Conservation (phyloP, 2,113 vertebrate genomes). For the Oreochromis spilurus region DNA sequence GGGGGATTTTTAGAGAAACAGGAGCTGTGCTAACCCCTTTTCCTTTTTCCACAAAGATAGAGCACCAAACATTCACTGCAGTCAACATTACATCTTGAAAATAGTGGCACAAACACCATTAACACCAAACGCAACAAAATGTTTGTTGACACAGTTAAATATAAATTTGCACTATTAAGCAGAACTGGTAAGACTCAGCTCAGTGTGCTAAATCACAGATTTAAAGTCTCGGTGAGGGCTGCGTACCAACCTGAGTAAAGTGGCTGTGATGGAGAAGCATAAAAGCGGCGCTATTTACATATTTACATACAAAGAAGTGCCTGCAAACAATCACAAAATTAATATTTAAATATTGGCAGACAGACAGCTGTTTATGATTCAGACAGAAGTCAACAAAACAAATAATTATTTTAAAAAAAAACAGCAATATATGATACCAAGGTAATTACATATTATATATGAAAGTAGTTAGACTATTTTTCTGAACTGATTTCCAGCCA, state of each 20-base stretch:
- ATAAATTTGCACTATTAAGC: background rate
- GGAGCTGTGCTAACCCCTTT: background rate
- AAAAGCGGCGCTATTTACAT: background rate
- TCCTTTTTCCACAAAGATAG: background rate
- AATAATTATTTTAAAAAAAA: background rate
- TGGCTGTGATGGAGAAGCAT: background rate
- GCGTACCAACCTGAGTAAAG: background rate
- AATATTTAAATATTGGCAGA: background rate
- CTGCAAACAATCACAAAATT: background rate
- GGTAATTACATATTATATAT: background rate
- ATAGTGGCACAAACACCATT: background rate
- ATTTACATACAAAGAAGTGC: background rate
- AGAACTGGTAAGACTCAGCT: background rate
- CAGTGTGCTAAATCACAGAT: background rate
- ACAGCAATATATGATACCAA: background rate
- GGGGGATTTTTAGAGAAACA: slow-evolving; percentile 22
- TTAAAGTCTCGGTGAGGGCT: background rate
- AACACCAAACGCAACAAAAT: background rate
- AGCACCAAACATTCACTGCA: background rate
- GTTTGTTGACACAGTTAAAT: background rate
- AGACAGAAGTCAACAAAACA: background rate
- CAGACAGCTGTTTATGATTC: background rate
- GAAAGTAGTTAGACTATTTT: background rate
- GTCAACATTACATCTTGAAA: background rate
- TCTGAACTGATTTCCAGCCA: background rate